These are phyloP conservation scores for Nanger granti DNA, from an alignment of 2,113 vertebrate genomes.

Conservation along the genomic window DNA sequence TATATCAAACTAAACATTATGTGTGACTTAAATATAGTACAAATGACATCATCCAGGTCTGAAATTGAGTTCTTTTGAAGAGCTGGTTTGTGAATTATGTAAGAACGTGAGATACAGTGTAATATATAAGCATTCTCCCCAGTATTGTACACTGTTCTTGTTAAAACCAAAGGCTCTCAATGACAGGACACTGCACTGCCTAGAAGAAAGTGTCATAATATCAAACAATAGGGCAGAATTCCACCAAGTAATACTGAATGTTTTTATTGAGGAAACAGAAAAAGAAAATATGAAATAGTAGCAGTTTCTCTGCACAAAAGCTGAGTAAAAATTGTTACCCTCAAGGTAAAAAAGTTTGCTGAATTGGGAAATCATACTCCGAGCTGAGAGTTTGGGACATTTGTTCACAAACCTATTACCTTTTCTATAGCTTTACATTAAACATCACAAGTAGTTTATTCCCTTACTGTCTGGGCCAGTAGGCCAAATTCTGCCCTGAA, in stretches of 20 bases:
- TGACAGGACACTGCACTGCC: not conserved
- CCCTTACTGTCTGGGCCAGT: not conserved
- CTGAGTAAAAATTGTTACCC: conserved; percentile 32
- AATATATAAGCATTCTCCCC: not conserved
- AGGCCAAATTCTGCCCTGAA: conserved; percentile 9
- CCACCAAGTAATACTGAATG: not conserved
- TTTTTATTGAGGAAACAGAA: conserved; percentile 10
- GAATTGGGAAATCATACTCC: conserved; percentile 47
- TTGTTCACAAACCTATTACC: conserved; percentile 53
- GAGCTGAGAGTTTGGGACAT: conserved; percentile 27
- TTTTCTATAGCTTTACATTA: conserved; percentile 46
- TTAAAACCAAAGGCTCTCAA: not conserved
- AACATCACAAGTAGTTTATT: conserved; percentile 45
- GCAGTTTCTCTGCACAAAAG: conserved; percentile 10
- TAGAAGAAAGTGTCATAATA: not conserved
- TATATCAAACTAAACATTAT: not conserved
- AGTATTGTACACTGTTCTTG: not conserved
- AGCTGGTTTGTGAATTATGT: not conserved
- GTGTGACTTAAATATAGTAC: not conserved
- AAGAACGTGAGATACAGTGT: not conserved
- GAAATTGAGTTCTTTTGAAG: not conserved
- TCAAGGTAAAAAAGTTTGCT: conserved; percentile 37
- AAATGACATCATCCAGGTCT: not conserved
- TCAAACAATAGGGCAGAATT: not conserved
- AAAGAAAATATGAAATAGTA: not conserved